Evolutionary conservation across 2,113 vertebrate genomes (phyloP), one percentile per base, ranked within the genome.

Genomic region (Elaphurus davidianus): DNA sequence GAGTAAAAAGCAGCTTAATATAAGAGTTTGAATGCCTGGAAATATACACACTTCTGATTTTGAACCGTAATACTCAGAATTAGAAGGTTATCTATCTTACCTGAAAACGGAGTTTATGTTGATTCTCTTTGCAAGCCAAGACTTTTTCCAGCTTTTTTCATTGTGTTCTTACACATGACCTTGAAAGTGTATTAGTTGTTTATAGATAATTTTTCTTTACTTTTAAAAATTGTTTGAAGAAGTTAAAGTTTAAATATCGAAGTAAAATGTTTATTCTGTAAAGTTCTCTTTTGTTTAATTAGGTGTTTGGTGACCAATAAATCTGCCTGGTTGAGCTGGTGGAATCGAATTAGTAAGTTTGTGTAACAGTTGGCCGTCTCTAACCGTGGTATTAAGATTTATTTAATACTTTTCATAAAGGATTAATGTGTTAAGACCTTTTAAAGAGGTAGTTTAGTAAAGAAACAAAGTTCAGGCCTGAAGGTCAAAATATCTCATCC

Each of bases 181-280:
- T 93, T 97, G 87, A 79, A 82, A 96, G 28, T 87, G 7, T 85
- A 59, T 74, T 94, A 62, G 91, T 64, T 94, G 79, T 89, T 94
- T 93, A 36, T 84, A 62, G 23, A 76, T 93, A 57, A 55, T 85
- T 88, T 97, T 76, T 92, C 45, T 90, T 94, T 96, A 67, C 30
- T 97, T 97, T 98, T 91, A 71, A 96, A 98, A 87, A 95, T 93
- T 98, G 78, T 88, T 98, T 97, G 95, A 98, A 96, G 96, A 97
- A 93, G 50, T 98, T 97, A 74, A 98, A 97, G 64, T 64, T 88
- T 93, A 95, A 91, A 81, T 97, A 96, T 95, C 86, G 92, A 97
- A 98, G 96, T 98, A 97, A 98, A 98, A 98, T 95, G 91, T 98
- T 98, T 98, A 96, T 97, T 98, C 97, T 98, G 97, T 98, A 92